Evolutionary conservation across 2,888 invertebrate species (phyloP).

Genomic region (Spatulosminthurus flaviceps): DNA sequence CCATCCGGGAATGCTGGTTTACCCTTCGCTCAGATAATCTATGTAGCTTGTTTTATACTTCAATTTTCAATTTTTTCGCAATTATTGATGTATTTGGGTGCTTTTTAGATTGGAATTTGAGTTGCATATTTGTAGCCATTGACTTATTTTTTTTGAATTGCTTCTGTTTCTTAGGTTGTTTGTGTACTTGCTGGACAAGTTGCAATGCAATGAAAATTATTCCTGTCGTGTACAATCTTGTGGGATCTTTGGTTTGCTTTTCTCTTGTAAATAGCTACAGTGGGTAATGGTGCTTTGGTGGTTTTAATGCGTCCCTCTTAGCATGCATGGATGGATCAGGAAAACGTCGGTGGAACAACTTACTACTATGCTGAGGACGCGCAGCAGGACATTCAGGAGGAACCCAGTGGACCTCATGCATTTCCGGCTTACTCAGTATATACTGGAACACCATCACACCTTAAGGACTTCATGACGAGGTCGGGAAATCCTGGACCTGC

Average conservation of each 20-base stretch:
- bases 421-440: constrained; percentile 72
- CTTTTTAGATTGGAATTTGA: neutral
- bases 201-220: constrained; percentile 25
- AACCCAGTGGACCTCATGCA: constrained; percentile 52
- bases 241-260: constrained; percentile 30
- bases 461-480: constrained; percentile 67
- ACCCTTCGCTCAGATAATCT: neutral
- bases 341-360: constrained; percentile 93
- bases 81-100: neutral
- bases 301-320: constrained; percentile 25
- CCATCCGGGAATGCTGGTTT: neutral
- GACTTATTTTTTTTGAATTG: neutral
- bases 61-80: neutral
- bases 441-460: constrained; percentile 73
- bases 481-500: constrained; percentile 60
- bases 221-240: constrained; percentile 26
- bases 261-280: constrained; percentile 29
- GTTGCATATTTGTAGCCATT: constrained; percentile 7
- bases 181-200: constrained; percentile 28
- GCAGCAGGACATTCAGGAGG: constrained; percentile 57
- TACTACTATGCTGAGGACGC: constrained; percentile 78
- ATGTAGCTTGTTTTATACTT: constrained; percentile 2
- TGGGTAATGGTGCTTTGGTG: constrained; percentile 39
- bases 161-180: constrained; percentile 21
- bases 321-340: constrained; percentile 69